Conservation (phyloP, 2,888 invertebrate genomes). For the Geophilus truncorum region DNA sequence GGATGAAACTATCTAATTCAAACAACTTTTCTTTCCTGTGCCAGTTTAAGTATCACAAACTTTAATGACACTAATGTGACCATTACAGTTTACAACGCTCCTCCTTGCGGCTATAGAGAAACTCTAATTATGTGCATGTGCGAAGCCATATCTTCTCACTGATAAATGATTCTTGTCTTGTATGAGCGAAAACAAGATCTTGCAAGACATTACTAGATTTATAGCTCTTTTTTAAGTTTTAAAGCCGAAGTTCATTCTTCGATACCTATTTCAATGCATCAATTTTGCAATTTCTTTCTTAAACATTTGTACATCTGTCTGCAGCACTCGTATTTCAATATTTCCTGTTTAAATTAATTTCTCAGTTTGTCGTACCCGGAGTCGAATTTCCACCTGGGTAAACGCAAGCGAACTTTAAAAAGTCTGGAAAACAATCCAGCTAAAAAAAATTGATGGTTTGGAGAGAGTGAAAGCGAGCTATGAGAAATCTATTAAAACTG, state of each 20-base stretch:
- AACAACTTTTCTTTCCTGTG: not conserved
- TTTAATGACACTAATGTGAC: not conserved
- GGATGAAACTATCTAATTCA: no score
- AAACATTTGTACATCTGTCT: no score
- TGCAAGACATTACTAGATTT: not conserved
- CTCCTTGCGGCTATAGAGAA: not conserved
- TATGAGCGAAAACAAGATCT: not conserved
- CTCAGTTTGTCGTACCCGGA: no score
- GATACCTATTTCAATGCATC: no score
- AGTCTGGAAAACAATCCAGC: not conserved
- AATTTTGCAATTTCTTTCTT: not conserved
- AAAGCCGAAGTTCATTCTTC: not conserved
- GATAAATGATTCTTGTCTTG: not conserved
- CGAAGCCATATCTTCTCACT: not conserved
- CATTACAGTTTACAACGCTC: not conserved
- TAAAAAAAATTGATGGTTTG: not conserved
- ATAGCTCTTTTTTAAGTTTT: not conserved
- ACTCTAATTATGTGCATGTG: conserved; percentile 1
- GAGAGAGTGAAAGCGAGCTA: not conserved
- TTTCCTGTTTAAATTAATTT: no score
- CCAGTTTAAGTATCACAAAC: not conserved
- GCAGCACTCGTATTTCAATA: no score
- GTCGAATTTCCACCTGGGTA: no score
- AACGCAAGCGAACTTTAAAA: not conserved
- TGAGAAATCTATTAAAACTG: not conserved